A percentile compares a stretch with the other conserved stretches of the same genome.
phyloP scores from a whole-genome alignment of 2,113 vertebrate species.

The Petroica traversi region DNA sequence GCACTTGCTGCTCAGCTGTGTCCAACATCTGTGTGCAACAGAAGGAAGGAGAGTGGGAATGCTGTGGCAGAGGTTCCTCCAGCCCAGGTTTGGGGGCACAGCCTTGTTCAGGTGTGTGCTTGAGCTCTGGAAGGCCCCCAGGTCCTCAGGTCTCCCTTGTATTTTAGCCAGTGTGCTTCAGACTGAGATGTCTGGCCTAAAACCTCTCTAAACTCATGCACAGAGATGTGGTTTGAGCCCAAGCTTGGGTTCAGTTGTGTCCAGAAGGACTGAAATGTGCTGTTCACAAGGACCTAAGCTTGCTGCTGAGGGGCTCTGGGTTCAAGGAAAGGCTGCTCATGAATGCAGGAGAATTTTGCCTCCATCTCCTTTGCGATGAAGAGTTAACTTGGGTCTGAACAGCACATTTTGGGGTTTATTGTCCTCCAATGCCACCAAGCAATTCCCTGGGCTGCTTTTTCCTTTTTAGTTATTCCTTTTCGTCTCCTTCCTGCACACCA shows the following conservation, averaged over 20 bases:
- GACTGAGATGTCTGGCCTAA: neutral
- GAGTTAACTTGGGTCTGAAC: neutral
- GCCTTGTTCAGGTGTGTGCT: neutral
- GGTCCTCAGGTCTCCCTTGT: neutral
- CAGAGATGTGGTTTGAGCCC: neutral
- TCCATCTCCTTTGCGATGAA: neutral
- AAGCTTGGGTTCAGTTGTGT: neutral
- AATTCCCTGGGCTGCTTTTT: neutral
- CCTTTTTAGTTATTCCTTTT: neutral
- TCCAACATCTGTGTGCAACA: fast-evolving
- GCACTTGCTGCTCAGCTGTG: neutral
- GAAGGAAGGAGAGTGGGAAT: neutral
- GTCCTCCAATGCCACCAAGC: neutral
- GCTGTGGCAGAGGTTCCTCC: neutral
- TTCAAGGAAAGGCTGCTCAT: neutral
- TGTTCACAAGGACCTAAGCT: neutral
- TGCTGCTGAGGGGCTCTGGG: neutral
- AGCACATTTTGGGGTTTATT: neutral
- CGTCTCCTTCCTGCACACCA: neutral
- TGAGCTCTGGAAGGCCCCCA: neutral
- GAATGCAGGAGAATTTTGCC: neutral
- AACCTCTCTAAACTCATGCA: neutral
- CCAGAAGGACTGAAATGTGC: neutral
- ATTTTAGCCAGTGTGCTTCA: neutral
- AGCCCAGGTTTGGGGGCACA: neutral